phyloP scores from a whole-genome alignment of 2,888 invertebrate species.

The Tetanocera ferruginea region DNA sequence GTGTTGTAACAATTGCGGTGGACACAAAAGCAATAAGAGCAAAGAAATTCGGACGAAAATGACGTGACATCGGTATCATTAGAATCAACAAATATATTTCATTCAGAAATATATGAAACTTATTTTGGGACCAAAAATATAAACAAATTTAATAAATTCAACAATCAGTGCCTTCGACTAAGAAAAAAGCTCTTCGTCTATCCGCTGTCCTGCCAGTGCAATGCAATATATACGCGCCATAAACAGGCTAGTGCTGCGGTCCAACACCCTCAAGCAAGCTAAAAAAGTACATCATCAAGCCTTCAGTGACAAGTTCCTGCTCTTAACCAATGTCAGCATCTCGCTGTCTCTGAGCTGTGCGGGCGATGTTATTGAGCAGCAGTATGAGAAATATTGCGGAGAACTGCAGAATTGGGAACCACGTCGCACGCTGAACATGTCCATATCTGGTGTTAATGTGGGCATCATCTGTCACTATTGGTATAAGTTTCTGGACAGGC shows the following conservation, averaged over 20 bases:
- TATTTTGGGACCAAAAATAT: background rate
- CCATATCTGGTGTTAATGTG: slow-evolving; percentile 80
- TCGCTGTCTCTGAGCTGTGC: slow-evolving; percentile 81
- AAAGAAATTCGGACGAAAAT: background rate
- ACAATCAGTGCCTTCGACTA: background rate
- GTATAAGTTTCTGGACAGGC: slow-evolving; percentile 83
- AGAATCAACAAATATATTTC: background rate
- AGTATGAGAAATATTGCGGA: slow-evolving; percentile 77
- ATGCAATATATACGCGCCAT: slow-evolving; percentile 15
- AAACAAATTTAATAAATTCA: background rate
- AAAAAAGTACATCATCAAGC: slow-evolving; percentile 65
- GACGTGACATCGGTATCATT: background rate
- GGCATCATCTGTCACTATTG: slow-evolving; percentile 89
- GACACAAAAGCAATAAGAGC: background rate
- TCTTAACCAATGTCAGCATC: slow-evolving; percentile 84
- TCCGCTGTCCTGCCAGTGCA: background rate
- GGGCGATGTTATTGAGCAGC: slow-evolving; percentile 87
- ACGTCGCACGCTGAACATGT: slow-evolving; percentile 81
- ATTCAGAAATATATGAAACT: background rate
- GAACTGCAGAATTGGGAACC: slow-evolving; percentile 74
- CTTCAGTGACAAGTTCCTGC: slow-evolving; percentile 77
- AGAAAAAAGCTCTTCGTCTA: background rate
- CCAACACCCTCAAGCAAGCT: background rate
- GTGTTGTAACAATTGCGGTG: background rate
- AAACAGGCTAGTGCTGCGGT: background rate